phyloP scores from a whole-genome alignment of 1,140 invertebrate species.

The Eumaeus atala region DNA sequence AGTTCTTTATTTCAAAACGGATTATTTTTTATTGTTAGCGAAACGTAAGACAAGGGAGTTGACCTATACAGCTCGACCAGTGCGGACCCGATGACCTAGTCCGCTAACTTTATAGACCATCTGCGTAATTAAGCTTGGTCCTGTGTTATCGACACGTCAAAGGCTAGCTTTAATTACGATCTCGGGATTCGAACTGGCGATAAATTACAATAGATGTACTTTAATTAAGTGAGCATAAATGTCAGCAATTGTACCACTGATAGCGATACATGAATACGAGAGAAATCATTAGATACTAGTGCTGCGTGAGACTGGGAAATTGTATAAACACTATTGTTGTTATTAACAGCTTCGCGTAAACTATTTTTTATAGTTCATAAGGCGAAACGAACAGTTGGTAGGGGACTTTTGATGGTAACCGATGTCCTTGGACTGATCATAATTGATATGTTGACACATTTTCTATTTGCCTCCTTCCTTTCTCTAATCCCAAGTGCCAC shows the following conservation, averaged over 20 bases:
- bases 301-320: neutral
- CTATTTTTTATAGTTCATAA: neutral
- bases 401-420: too few species aligned
- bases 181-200: constrained; percentile 26
- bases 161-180: constrained; percentile 39
- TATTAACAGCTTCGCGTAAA: neutral
- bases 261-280: neutral
- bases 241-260: constrained; percentile 22
- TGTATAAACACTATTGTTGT: neutral
- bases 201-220: constrained; percentile 36
- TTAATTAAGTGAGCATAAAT: constrained; percentile 40
- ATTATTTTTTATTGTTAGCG: too few species aligned
- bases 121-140: constrained; percentile 54
- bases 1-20: too few species aligned
- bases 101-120: constrained; percentile 63
- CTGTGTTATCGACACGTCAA: constrained; percentile 46
- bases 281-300: constrained; percentile 6
- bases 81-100: constrained; percentile 49
- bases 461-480: too few species aligned
- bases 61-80: constrained; percentile 14
- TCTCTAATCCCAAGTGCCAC: too few species aligned
- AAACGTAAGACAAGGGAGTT: neutral
- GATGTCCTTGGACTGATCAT: too few species aligned
- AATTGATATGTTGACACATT: neutral
- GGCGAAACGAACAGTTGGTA: neutral